phyloP scores from a whole-genome alignment of 1,140 invertebrate genomes.

The Spodoptera litura region DNA sequence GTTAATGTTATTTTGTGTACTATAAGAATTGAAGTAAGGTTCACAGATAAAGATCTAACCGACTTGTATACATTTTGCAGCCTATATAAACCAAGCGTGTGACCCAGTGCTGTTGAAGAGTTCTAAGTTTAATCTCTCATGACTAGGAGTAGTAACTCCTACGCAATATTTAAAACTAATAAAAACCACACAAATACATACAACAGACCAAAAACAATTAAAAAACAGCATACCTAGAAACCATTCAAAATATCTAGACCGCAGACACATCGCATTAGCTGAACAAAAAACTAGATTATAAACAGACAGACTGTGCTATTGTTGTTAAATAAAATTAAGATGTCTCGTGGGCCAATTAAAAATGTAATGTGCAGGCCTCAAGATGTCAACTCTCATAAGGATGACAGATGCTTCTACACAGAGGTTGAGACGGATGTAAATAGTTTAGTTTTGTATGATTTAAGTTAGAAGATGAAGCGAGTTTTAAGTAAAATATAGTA shows the following conservation, averaged over 20 bases:
- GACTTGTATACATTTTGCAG: no score
- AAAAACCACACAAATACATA: background rate
- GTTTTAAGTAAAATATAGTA: no score
- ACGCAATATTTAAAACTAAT: background rate
- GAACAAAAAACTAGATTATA: conserved; percentile 6
- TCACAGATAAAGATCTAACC: no score
- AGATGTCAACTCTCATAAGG: conserved; percentile 54
- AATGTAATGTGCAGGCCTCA: conserved; percentile 50
- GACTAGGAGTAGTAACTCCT: background rate
- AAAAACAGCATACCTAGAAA: background rate
- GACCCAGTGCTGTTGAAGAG: no score
- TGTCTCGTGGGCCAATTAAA: conserved; percentile 36
- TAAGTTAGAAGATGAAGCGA: conserved; percentile 7
- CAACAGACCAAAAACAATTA: background rate
- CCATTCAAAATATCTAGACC: background rate
- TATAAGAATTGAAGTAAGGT: no score
- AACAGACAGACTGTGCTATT: conserved; percentile 16
- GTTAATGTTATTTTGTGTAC: no score
- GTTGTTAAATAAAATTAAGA: background rate
- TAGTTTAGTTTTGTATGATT: background rate
- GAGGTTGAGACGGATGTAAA: conserved; percentile 48
- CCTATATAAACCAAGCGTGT: no score
- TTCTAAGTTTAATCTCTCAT: no score
- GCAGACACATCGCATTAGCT: conserved; percentile 35
- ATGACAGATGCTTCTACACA: conserved; percentile 54